These are phyloP conservation scores for Argya squamiceps DNA, from an alignment of 2,797 vertebrate genomes.

Conservation along the genomic window DNA sequence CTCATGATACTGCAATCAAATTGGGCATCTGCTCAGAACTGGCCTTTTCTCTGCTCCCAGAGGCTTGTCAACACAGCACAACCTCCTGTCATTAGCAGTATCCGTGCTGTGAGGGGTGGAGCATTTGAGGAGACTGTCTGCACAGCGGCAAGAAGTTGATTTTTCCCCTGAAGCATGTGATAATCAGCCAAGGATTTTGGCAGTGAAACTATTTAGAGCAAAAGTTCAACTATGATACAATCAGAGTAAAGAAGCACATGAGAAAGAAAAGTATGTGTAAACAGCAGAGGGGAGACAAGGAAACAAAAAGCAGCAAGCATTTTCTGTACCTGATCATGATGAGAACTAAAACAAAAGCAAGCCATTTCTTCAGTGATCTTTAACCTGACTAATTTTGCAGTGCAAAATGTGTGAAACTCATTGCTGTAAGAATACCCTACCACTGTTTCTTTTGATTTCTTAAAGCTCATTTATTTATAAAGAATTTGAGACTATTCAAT, in stretches of 20 bases:
- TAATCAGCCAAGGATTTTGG: neutral
- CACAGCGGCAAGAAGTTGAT: neutral
- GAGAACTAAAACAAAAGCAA: neutral
- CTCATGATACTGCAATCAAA: conserved; percentile 38
- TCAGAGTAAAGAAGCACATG: neutral
- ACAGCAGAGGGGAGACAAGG: neutral
- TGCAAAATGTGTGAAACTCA: neutral
- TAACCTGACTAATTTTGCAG: neutral
- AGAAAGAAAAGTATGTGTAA: neutral
- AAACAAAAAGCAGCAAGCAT: neutral
- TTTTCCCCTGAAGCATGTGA: neutral
- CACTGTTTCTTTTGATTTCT: neutral
- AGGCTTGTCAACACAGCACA: neutral
- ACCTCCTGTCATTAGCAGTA: neutral
- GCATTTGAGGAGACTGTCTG: neutral
- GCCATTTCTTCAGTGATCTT: neutral
- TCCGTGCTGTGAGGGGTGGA: neutral
- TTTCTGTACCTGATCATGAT: neutral
- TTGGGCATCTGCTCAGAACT: neutral
- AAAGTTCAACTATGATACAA: neutral
- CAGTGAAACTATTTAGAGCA: neutral
- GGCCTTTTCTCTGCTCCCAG: conserved; percentile 24
- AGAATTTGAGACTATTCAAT: neutral
- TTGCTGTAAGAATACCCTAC: neutral
- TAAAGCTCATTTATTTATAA: neutral